phyloP scores from a whole-genome alignment of 2,888 invertebrate genomes.

The Oscheius sp. region DNA sequence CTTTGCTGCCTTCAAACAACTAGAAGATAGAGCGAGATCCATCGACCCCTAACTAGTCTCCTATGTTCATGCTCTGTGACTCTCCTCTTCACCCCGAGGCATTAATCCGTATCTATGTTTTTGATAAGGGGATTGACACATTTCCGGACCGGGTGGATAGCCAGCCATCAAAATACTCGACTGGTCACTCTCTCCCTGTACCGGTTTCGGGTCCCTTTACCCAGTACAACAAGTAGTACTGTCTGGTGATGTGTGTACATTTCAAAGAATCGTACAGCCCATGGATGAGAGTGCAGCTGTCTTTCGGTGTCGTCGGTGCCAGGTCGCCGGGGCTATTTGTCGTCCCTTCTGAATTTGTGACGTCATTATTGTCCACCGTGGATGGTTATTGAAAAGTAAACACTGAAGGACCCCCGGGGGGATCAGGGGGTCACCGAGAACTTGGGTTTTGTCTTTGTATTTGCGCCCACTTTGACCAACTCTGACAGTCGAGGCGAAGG shows the following conservation, averaged over 20 bases:
- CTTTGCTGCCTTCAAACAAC: too few relatives aligned
- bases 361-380: slow-evolving; percentile 8
- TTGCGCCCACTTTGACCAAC: slow-evolving; percentile 24
- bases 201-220: background rate
- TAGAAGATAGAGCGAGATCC: background rate
- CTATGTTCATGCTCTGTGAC: slow-evolving; percentile 8
- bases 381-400: slow-evolving; percentile 27
- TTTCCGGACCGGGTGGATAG: slow-evolving; percentile 20
- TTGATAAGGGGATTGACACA: slow-evolving; percentile 39
- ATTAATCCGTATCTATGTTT: slow-evolving; percentile 28
- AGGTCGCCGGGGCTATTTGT: background rate
- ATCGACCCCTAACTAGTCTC: background rate
- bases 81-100: slow-evolving; percentile 12
- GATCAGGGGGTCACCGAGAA: background rate
- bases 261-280: slow-evolving; percentile 21
- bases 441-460: slow-evolving; percentile 25
- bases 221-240: too few relatives aligned
- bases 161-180: slow-evolving; percentile 4
- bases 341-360: background rate
- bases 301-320: slow-evolving; percentile 20
- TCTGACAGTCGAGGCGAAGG: slow-evolving; percentile 25
- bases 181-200: background rate
- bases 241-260: background rate
- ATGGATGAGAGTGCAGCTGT: slow-evolving; percentile 18
- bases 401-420: slow-evolving; percentile 6